Base-by-base conservation (phyloP, 2,888 invertebrate genomes). In the Zygothrica quintamaculata region DNA sequence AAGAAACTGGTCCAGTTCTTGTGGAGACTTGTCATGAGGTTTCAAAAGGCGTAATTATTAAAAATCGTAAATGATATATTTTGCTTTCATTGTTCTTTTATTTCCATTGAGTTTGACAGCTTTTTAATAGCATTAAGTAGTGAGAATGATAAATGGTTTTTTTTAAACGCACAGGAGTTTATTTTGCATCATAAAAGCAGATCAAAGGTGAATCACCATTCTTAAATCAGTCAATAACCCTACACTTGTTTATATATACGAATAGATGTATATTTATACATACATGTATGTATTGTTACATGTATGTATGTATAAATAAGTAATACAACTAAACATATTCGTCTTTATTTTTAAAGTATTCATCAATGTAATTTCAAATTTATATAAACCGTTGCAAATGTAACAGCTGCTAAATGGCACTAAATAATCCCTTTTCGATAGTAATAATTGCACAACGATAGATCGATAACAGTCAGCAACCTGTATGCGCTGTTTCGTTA, bases 1-100 rank as follows among this genome's bases (percentile, higher is more conserved):
- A 26, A 60, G 43, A 52, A 67, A 67, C 70, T 73, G 77, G 62
- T 65, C 67, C 77, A 77, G 44, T 64, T 77, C 56, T 68, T 65
- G 31, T 13, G 37, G n/a, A 36, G 55, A 22, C 15, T 59, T 65
- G 61, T 68, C 46, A 68, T 57, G 47, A 44, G 50, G 42, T 44
- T 16, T 29, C 42, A 57, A 67, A 33, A 64, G 40, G 11, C 13
- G 58, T 42, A 62, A 70, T 65, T 77, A 74, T 70, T 70, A 46
- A 18, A 37, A 15, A 52, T 56, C 22, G 26, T n/a, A 16, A 52
- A 18, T 31, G 15, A 44, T 58, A 25, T 57, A 42, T 51, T 33
- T 12, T 48, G 46, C 57, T 57, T 37, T 57, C 52, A 29, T 46
- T 59, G 29, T 46, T 71, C 29, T 36, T 37, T 52, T 15, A 16